Base-by-base conservation (phyloP, 1,140 invertebrate species). In the Lepidostoma basale region DNA sequence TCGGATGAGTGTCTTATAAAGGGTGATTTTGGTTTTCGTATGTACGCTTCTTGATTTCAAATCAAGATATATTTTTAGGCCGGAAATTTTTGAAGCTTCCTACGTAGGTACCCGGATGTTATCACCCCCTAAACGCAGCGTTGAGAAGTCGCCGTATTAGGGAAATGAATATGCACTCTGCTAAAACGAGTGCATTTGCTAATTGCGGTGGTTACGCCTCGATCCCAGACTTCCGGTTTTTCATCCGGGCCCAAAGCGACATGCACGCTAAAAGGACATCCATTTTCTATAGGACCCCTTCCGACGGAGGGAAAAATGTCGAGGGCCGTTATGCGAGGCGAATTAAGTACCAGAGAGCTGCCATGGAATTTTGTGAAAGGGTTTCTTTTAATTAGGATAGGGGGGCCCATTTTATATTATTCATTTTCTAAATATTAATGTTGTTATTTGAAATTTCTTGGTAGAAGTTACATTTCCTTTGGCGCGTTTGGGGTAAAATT, bases 131-230 rank as follows among this genome's bases (percentile, higher is more conserved):
- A 49, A 49, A 49, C 45, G 45, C 22, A 25, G 45, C 45, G 45
- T 28, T 18, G 49, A 54, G 49, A 30, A 30, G 26, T 26, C 8
- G 12, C 23, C 26, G 20, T 54, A 54, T 54, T 54, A 54, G 26
- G 49, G 49, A 59, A 40, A 59, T 59, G 54, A 59, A 59, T 59
- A 59, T 40, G 30, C 54, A 59, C 54, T 59, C 22, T 20, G 20
- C 30, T 59, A 40, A 59, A 59, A 59, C 54, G 54, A 59, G 54
- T 59, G 54, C 54, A 59, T 59, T 56, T 40, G 20, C 54, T 59
- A 59, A 59, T 59, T 59, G 54, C 54, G 18, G 16, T n/a, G 14
- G 14, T 39, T 39, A 20, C 36, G 14, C 54, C 54, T 59, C 33
- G 33, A 36, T 9, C 14, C 33, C 9, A 36, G 33, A 1, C 14